Evolutionary conservation across 2,888 invertebrate genomes (phyloP), one percentile per base, ranked within the genome.

Genomic region (Phasia obesa): DNA sequence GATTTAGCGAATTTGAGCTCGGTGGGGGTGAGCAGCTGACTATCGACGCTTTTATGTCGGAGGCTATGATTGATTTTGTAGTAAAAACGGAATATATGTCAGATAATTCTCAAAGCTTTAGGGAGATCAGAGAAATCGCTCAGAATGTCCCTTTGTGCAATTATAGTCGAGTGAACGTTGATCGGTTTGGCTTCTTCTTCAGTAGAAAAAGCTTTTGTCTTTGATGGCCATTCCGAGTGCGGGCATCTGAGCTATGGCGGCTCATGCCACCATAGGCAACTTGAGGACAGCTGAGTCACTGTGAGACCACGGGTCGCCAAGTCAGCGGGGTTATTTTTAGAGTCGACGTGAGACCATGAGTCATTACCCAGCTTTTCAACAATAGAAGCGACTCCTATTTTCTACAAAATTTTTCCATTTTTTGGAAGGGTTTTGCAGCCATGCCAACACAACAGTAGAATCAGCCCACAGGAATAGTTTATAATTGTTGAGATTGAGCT

Each of bases 351-450:
- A 35, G 3, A 27, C 57, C 57, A 59, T 7, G 38, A 35, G n/a
- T 44, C 23, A 6, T 23, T 38, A 11, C 23, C 65, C 1, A 67
- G 23, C 11, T 38, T 67, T 17, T 67, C 51, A 11, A 53, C n/a
- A 2, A 53, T 53, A 2, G 65, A 67, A 0, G 65, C 21, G 2
- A 67, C 21, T 21, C 35, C 35, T 27, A n/a, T 67, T 67, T 23
- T 35, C 35, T 1, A 65, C 65, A 6, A 67, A 51, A 0, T 23
- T 67, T 11, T 27, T 27, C 27, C 27, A 27, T 6, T 27, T 27
- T 27, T 27, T 27, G 27, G 27, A 27, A 4, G 3, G 27, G 6
- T 27, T 27, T 27, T 27, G 27, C 27, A 27, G 6, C 27, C 27
- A 27, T 4, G 27, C 27, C 27, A 27, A 27, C 3, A 27, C 27